Base-by-base conservation (phyloP, 2,888 invertebrate species). In the Pseudococcus jackbeardsleyi region DNA sequence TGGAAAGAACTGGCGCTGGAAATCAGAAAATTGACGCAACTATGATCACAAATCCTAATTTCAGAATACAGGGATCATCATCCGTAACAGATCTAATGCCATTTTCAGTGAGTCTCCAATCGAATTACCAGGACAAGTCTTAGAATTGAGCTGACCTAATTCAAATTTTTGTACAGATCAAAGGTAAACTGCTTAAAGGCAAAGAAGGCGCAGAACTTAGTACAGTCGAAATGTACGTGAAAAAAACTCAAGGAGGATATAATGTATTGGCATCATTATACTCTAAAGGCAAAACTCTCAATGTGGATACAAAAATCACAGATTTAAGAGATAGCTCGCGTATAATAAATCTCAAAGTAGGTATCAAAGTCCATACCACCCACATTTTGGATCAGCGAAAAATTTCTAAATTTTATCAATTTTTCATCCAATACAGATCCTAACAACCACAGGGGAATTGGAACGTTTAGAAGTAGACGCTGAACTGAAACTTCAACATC, bases 1-100 rank as follows among this genome's bases (percentile, higher is more conserved):
- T 93, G n/a, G 91, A 92, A 54, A 84, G 72, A 2, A 91, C 91
- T 0, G 92, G 93, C 22, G 91, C 92, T 59, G 89, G 89, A 3
- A 89, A 89, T 0, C 89, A 89, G 79, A 86, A 72, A 59, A 89
- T 89, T 12, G 89, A 89, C 17, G 89, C 89, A 0, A 88, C 54
- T 19, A 89, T 89, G 89, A 86, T 89, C 15, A 85, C 89, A 4
- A 89, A 89, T 86, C 85, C 82, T 54, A 85, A 88, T 22, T 89
- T 89, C 46, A 89, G 88, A 39, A 89, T 89, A 50, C 85, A 26
- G 33, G 89, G 89, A 4, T 89, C 87, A 85, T 89, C 89, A 42
- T 89, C 89, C 0, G 89, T 89, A n/a, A 89, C 89, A 22, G 79
- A 22, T 22, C 22, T 87, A 42, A 88, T 72, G 26, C 89, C 89